Evolutionary conservation across 1,140 invertebrate species (phyloP).

Genomic region (Ptiloglossa arizonensis): DNA sequence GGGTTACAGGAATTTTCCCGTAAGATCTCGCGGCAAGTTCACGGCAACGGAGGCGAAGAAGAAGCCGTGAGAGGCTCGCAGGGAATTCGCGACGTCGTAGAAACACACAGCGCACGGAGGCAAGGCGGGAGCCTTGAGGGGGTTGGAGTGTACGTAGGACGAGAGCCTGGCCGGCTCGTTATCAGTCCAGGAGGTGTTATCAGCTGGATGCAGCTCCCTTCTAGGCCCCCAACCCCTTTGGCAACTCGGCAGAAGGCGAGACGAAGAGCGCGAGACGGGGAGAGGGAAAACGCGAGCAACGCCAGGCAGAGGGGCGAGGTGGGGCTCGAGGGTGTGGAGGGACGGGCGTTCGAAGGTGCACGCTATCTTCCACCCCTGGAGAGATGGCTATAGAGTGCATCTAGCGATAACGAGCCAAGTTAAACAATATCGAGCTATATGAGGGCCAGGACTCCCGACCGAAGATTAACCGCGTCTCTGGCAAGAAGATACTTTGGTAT

Average conservation of each 20-base stretch:
- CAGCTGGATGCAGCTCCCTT: slow-evolving; percentile 73
- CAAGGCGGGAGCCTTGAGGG: slow-evolving; percentile 50
- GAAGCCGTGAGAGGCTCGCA: slow-evolving; percentile 58
- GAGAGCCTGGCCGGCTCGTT: slow-evolving; percentile 78
- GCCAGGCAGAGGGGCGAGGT: slow-evolving; percentile 31
- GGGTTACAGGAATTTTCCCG: slow-evolving; percentile 20
- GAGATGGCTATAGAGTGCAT: slow-evolving; percentile 81
- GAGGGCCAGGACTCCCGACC: slow-evolving; percentile 64
- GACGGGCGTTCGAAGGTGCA: slow-evolving; percentile 71
- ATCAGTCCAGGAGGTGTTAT: slow-evolving; percentile 80
- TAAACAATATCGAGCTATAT: slow-evolving; percentile 82
- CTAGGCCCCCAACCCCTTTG: slow-evolving; percentile 70
- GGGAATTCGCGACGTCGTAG: slow-evolving; percentile 58
- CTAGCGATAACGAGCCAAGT: slow-evolving; percentile 81
- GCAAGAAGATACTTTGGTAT: slow-evolving; percentile 56
- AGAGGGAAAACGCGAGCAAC: slow-evolving; percentile 9
- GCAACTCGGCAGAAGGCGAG: slow-evolving; percentile 56
- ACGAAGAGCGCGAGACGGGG: slow-evolving; percentile 32
- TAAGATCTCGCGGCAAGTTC: slow-evolving; percentile 44
- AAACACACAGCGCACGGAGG: slow-evolving; percentile 49
- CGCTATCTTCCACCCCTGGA: slow-evolving; percentile 79
- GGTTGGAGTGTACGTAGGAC: slow-evolving; percentile 59
- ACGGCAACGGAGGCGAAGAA: slow-evolving; percentile 14
- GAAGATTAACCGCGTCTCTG: slow-evolving; percentile 77
- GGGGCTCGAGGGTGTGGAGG: slow-evolving; percentile 38